Evolutionary conservation across 2,113 vertebrate species (phyloP).

Genomic region (Misgurnus anguillicaudatus): DNA sequence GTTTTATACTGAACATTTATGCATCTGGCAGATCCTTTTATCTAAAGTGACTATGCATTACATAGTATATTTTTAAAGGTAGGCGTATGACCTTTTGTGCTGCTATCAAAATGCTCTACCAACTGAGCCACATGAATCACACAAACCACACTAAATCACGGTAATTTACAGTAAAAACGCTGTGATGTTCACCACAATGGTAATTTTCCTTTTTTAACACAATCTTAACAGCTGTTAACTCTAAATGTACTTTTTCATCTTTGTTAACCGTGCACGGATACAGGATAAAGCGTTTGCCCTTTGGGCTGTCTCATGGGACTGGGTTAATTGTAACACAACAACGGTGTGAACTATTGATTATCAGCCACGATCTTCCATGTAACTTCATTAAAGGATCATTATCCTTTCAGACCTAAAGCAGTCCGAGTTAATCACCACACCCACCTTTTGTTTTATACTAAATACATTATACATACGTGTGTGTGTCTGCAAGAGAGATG

Average conservation of each 20-base stretch:
- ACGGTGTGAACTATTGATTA: constrained; percentile 36
- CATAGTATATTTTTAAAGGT: too few species aligned
- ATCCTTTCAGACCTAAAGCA: background rate
- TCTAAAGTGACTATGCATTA: too few species aligned
- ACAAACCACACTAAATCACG: too few species aligned
- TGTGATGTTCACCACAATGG: too few species aligned
- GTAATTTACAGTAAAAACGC: too few species aligned
- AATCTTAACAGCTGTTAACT: background rate
- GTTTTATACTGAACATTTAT: too few species aligned
- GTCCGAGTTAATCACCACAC: background rate
- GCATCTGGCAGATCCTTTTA: too few species aligned
- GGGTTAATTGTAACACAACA: constrained; percentile 20
- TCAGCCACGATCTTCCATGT: background rate
- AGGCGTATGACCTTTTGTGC: too few species aligned
- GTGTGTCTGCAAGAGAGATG: background rate
- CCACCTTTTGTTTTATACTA: background rate
- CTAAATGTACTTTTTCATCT: constrained; percentile 1
- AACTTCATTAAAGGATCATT: constrained; percentile 45
- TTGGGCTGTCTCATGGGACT: background rate
- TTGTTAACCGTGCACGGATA: constrained; percentile 34
- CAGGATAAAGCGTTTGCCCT: constrained; percentile 56
- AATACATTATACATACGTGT: background rate
- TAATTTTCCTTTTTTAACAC: background rate
- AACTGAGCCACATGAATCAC: too few species aligned
- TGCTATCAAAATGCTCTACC: too few species aligned